These are phyloP conservation scores for Nannospalax galili DNA, from an alignment of 2,113 vertebrate genomes.

Conservation along the genomic window DNA sequence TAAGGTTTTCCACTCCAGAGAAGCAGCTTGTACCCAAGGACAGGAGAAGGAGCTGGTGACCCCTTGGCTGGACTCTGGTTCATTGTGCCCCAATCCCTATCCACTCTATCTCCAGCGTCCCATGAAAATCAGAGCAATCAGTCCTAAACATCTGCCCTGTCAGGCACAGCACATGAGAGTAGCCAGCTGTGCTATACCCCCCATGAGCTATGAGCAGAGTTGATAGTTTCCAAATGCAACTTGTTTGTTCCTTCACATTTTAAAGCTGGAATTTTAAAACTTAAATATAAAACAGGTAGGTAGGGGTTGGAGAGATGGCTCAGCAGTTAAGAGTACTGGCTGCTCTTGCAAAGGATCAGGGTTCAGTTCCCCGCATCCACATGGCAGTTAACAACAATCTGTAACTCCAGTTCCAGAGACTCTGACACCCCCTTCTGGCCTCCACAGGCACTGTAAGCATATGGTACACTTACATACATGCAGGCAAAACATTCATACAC, in stretches of 20 bases:
- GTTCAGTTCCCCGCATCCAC: no score
- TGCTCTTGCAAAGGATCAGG: no score
- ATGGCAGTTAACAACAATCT: no score
- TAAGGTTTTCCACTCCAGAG: background rate
- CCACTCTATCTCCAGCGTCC: background rate
- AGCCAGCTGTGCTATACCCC: background rate
- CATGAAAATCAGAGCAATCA: background rate
- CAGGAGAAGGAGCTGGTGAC: background rate
- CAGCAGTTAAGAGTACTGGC: no score
- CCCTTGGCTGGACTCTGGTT: background rate
- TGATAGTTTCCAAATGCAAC: background rate
- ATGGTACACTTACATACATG: no score
- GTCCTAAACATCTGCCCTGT: background rate
- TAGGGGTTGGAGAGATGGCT: no score
- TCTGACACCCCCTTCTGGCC: no score
- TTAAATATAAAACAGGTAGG: constrained; percentile 16
- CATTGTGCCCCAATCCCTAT: background rate
- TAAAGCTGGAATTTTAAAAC: constrained; percentile 35
- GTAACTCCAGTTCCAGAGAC: no score
- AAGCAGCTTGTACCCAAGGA: background rate
- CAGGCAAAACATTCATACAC: no score
- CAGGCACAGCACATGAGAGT: no score
- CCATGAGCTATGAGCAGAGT: background rate
- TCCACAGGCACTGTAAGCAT: no score
- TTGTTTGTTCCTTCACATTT: constrained; percentile 19